These are phyloP conservation scores for Neoarius graeffei DNA, from an alignment of 2,113 vertebrate genomes.

Conservation along the genomic window DNA sequence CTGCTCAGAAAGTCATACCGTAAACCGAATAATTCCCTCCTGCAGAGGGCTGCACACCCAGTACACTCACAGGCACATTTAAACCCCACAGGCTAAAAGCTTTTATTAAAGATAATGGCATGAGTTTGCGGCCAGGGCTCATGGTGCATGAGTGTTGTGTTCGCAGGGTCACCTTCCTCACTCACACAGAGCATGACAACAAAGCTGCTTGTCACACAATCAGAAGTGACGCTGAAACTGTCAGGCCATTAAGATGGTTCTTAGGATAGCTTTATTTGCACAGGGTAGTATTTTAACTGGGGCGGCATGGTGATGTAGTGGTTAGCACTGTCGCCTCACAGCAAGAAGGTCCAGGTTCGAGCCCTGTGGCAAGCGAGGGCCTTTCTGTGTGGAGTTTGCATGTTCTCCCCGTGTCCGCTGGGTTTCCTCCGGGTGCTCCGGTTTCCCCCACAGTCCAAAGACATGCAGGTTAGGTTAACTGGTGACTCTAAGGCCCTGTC, in stretches of 20 bases:
- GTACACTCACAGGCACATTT: slow-evolving; percentile 19
- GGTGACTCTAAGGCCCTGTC: no score
- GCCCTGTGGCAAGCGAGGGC: no score
- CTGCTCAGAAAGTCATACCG: slow-evolving; percentile 31
- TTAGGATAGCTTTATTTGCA: neutral
- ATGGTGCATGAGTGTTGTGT: slow-evolving; percentile 20
- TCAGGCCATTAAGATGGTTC: neutral
- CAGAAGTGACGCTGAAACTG: neutral
- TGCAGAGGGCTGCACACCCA: slow-evolving; percentile 32
- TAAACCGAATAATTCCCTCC: slow-evolving; percentile 43
- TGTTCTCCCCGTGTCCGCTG: no score
- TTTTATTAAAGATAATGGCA: slow-evolving; percentile 40
- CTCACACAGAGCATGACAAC: neutral
- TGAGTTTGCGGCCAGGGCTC: neutral
- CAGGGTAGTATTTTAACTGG: neutral
- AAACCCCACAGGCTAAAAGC: slow-evolving; percentile 29
- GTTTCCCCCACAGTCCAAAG: no score
- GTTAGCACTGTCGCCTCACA: no score
- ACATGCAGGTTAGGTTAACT: no score
- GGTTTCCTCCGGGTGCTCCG: no score
- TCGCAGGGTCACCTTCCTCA: slow-evolving; percentile 34
- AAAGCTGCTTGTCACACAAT: neutral
- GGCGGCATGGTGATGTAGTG: no score
- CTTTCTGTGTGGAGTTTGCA: no score
- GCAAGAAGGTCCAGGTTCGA: no score